phyloP scores from a whole-genome alignment of 2,888 invertebrate genomes.

The Amphipoea oculea region DNA sequence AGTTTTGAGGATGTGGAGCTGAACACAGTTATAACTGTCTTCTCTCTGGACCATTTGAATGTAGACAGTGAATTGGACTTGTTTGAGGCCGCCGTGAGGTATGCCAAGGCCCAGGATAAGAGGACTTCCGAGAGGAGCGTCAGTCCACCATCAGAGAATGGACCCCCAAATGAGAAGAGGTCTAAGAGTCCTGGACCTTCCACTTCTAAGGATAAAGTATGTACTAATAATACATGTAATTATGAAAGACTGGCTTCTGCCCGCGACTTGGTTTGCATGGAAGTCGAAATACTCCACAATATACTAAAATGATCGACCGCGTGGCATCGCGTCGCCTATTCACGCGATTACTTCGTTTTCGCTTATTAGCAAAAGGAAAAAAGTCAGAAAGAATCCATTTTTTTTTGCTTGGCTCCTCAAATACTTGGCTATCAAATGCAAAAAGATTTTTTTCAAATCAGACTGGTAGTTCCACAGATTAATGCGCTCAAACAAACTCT shows the following conservation, averaged over 20 bases:
- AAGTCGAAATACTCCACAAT: no score
- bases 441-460: no score
- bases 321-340: no score
- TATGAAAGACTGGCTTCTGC: not conserved
- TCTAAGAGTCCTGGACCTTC: conserved; percentile 83
- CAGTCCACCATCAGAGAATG: conserved; percentile 76
- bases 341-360: no score
- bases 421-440: no score
- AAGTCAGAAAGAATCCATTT: no score
- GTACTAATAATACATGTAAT: not conserved
- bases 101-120: conserved; percentile 83
- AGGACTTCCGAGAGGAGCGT: conserved; percentile 76
- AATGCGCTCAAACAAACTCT: no score
- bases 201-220: conserved; percentile 79
- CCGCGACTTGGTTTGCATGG: not conserved
- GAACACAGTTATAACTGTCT: conserved; percentile 93
- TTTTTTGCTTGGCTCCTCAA: no score
- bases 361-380: no score
- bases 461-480: no score
- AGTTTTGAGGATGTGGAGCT: conserved; percentile 95
- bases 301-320: no score
- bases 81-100: conserved; percentile 93
- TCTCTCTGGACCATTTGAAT: conserved; percentile 93
- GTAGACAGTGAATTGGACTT: conserved; percentile 94
- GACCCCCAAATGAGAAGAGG: conserved; percentile 75